A percentile compares a stretch with the other conserved stretches of the same genome.
Evolutionary conservation across 1,140 invertebrate genomes (phyloP).

Genomic region (Drosophila equinoxialis): DNA sequence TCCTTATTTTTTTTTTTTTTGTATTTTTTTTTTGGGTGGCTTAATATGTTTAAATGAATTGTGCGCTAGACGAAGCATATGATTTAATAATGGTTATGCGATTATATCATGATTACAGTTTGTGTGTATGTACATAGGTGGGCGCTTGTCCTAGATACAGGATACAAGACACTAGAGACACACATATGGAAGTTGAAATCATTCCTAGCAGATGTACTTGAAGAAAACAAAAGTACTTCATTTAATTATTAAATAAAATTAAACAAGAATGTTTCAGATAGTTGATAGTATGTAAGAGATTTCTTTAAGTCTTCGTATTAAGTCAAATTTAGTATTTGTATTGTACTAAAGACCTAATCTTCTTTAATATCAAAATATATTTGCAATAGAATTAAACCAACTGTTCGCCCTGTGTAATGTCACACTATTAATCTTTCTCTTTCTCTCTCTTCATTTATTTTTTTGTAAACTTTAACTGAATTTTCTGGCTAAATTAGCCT

Average conservation of each 20-base stretch:
- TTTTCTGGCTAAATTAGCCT: conserved; percentile 9
- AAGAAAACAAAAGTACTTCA: neutral
- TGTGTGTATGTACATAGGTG: neutral
- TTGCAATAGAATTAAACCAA: too few species aligned
- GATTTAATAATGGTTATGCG: conserved; percentile 57
- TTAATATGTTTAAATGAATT: conserved; percentile 65
- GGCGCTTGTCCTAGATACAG: neutral
- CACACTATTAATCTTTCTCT: neutral
- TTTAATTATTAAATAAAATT: neutral
- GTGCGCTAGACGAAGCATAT: conserved; percentile 56
- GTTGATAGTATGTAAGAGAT: too few species aligned
- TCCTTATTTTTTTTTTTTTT: conserved; percentile 40
- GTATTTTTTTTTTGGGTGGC: conserved; percentile 45
- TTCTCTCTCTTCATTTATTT: neutral
- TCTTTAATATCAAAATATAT: too few species aligned
- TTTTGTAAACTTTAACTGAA: neutral
- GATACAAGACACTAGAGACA: conserved; percentile 11
- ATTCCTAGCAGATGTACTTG: neutral
- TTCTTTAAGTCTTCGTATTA: too few species aligned
- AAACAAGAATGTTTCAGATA: too few species aligned
- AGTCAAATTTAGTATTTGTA: too few species aligned
- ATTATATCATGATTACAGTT: conserved; percentile 27
- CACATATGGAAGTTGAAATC: neutral
- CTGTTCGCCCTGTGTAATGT: neutral
- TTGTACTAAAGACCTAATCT: too few species aligned